Base-by-base conservation (phyloP, 2,113 vertebrate species). In the Phylloscopus trochiloides region DNA sequence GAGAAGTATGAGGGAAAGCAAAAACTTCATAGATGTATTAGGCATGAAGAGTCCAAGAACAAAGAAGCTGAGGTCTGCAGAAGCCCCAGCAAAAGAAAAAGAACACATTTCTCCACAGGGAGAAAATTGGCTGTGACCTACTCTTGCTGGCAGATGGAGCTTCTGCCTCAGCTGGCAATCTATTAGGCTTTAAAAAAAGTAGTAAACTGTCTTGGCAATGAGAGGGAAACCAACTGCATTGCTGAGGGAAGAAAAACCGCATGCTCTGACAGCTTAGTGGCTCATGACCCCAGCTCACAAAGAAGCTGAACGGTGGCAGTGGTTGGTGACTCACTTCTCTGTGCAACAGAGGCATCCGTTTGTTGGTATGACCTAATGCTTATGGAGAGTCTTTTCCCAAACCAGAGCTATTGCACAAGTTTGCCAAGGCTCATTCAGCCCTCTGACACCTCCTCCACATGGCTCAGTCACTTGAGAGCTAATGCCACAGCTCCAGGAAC, bases 101-200 rank as follows among this genome's bases (percentile, higher is more conserved):
- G 86, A 93, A 70, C 78, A 73, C 47, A 71, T 82, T 95, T 86
- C 51, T 94, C 78, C 79, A 86, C 13, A 7, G 92, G 72, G 78
- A 80, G 71, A 93, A 86, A 86, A 63, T 62, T 95, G 95, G 91
- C 92, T 93, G 94, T 86, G 88, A 93, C 95, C 62, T 92, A 17
- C 71, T 92, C 7, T 38, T 76, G 72, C 85, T 95, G 88, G 86
- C 94, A 97, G 94, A 94, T 92, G 94, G 94, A 96, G 75, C 50
- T 80, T 90, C 82, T 86, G 86, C 86, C 88, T 92, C 94, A 90
- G 78, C 86, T 97, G 95, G 95, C 86, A 92, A 96, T 80, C 82
- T 90, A 86, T 93, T 81, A 95, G 54, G 59, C 51, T 86, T 83
- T 66, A 3, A 67, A 90, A 96, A 93, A 85, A 71, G 20, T 26